Evolutionary conservation across 2,888 invertebrate species (phyloP), one percentile per base, ranked within the genome.

Genomic region (Geotrupes spiniger): DNA sequence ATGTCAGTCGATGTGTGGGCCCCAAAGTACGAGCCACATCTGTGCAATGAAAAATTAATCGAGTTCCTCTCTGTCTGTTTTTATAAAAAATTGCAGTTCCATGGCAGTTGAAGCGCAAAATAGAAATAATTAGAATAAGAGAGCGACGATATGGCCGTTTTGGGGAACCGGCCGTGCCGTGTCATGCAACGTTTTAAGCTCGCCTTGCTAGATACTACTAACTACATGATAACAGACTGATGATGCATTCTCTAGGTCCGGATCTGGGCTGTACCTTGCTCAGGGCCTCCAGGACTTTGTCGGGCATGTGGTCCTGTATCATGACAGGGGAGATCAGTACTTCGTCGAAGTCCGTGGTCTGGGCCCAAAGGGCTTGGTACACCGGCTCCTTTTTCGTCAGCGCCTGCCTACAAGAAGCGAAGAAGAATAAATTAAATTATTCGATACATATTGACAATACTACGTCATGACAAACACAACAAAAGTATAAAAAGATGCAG

Each of bases 251-350:
- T 29, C 37, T 48, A n/a, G 48, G 45, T 11, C 48, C 48, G 28
- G 29, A 26, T 38, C 33, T 41, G 41, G 36, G 56, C 25, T 56
- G 62, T 83, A 92, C 91, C 87, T 90, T 89, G 73, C 89, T 84
- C 53, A 92, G 77, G 17, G 90, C 91, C 54, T 87, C 84, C 60
- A 92, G 76, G 49, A 92, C 87, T 70, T 84, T 86, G 68, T 92
- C 90, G 21, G 92, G 91, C 91, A 92, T 91, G 71, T 92, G 92
- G 71, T 92, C 92, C 72, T 90, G 89, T 52, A 92, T 79, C 91
- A 92, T 92, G 41, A 89, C 89, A 1, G 92, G 92, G 16, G 91
- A 91, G 56, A 92, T 89, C 44, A 92, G 78, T 12, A 92, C 90
- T 73, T 92, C 89, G 69, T 90, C 89, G 68, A 92, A 92, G 69